Conservation (phyloP, 2,888 invertebrate genomes). For the Hyppa rectilinea region DNA sequence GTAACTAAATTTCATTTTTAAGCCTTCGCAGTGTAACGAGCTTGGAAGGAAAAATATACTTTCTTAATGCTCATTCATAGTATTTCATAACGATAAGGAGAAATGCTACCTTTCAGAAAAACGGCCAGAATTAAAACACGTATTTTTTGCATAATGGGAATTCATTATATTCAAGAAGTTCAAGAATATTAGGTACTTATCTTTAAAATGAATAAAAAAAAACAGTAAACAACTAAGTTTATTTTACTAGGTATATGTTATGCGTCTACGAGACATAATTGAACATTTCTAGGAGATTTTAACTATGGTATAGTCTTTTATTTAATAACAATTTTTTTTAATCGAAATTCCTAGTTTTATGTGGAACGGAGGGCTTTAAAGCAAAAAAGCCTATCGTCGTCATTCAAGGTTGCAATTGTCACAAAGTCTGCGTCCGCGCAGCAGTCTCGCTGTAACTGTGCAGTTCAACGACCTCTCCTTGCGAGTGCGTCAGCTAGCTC, state of each 20-base stretch:
- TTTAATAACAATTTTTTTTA: neutral
- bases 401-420: conserved; percentile 81
- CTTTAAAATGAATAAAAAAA: neutral
- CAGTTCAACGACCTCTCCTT: conserved; percentile 83
- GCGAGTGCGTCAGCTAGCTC: conserved; percentile 87
- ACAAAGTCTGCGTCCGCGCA: conserved; percentile 78
- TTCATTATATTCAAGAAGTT: neutral
- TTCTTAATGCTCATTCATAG: neutral
- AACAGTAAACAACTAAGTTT: neutral
- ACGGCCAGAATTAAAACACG: neutral
- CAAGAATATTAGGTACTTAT: neutral
- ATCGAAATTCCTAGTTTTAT: neutral
- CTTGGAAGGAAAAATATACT: neutral
- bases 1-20: neutral
- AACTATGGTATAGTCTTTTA: neutral
- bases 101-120: neutral
- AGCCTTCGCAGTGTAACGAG: neutral
- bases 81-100: neutral
- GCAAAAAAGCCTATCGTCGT: conserved; percentile 32
- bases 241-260: neutral
- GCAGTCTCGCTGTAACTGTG: conserved; percentile 77
- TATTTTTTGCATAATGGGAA: neutral
- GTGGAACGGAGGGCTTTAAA: neutral
- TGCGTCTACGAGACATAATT: too few species aligned
- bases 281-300: neutral